phyloP scores from a whole-genome alignment of 35 echinoderm and acorn worm genomes.

The Eucidaris tribuloides region DNA sequence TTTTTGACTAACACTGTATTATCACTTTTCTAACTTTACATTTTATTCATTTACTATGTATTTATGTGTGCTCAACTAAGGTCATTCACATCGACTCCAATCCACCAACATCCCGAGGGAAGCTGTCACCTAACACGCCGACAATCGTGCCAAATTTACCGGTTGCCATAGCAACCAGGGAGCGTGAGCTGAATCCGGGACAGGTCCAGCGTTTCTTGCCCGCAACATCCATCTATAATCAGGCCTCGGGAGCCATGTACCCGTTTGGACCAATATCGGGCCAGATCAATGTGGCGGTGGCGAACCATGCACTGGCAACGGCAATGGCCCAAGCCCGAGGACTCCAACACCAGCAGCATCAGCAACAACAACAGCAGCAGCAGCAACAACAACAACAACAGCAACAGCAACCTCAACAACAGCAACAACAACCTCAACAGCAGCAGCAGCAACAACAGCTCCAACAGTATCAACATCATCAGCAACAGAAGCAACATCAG shows the following conservation, averaged over 20 bases:
- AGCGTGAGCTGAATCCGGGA: background rate
- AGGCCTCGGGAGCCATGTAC: no score
- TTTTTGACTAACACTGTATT: no score
- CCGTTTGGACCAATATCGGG: background rate
- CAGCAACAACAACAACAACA: background rate
- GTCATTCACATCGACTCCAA: background rate
- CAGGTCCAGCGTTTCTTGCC: constrained; percentile 6
- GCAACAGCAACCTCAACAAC: background rate
- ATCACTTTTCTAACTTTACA: no score
- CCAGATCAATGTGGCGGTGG: constrained; percentile 6
- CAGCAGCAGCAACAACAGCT: background rate
- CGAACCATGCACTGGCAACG: constrained; percentile 9
- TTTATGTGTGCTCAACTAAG: no score
- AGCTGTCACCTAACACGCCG: background rate
- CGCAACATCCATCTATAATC: background rate
- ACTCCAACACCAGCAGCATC: background rate
- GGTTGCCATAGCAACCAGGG: background rate
- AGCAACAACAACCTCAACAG: background rate
- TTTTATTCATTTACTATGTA: no score
- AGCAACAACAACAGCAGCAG: background rate
- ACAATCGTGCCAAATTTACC: background rate
- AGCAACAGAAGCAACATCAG: no score
- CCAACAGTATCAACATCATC: no score
- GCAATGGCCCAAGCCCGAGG: constrained; percentile 6
- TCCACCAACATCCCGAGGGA: background rate